Evolutionary conservation across 64 coral and sea anemone genomes (phyloP), one percentile per base, ranked within the genome.

Genomic region (Dendronephthya gigantea): DNA sequence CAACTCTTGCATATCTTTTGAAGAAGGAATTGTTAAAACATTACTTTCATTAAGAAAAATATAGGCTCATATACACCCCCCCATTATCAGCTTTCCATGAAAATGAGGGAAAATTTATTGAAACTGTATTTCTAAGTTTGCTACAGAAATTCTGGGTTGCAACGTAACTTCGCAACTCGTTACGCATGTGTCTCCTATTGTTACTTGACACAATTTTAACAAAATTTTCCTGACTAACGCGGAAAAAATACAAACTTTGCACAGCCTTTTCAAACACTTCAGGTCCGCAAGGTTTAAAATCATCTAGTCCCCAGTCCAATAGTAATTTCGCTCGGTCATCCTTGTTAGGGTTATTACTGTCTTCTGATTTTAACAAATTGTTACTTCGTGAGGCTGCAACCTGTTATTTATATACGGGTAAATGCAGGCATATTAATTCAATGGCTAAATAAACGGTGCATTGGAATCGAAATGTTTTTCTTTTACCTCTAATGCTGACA

Each of bases 221-320:
- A 52, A 52, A 52, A 27, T 62, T 19, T 58, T 19, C 6, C 19
- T 79, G 72, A 10, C 19, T 17, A 28, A 4, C 0, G 32, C 5
- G 32, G 19, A 36, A 1, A 36, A 79, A 4, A 4, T 22, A 34
- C 31, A 3, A 36, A 79, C 72, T 33, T 79, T 33, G 34, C 4
- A 79, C 36, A 79, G 19, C n/a, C n/a, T n/a, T 39, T 79, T 79
- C 72, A 79, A 79, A 79, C 15, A 19, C 36, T 39, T 79, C 72
- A 36, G 72, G 72, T 31, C 72, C 72, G 2, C 9, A 0, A 13
- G 72, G 72, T 79, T 79, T 79, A 79, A 79, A 79, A 19, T 79
- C 72, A 39, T 79, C 72, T 22, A 79, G 72, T 34, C 30, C 72
- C 72, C 72, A 79, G 25, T 79, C 72, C 19, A 79, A 19, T 8